phyloP scores from a whole-genome alignment of 2,888 invertebrate genomes.

The Chouioia cunea region DNA sequence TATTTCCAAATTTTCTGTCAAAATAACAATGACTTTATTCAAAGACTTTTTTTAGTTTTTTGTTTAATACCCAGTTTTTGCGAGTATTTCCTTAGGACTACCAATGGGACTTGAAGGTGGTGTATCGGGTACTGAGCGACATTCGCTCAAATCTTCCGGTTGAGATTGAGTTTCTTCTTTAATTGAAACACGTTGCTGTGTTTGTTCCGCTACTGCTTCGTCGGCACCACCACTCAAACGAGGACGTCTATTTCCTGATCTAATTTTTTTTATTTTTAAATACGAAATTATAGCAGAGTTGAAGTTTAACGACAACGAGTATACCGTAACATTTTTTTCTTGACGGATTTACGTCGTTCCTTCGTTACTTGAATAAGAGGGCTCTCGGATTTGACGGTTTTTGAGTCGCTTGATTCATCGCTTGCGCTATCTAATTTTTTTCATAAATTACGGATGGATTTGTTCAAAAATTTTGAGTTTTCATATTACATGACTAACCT shows the following conservation, averaged over 20 bases:
- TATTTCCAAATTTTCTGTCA: not conserved
- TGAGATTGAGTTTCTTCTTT: too few relatives aligned
- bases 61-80: too few relatives aligned
- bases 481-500: constrained; percentile 10
- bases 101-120: not conserved
- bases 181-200: not conserved
- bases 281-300: not conserved
- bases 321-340: constrained; percentile 17
- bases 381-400: not conserved
- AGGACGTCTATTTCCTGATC: not conserved
- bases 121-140: constrained; percentile 19
- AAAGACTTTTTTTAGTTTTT: too few relatives aligned
- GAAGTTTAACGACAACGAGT: not conserved
- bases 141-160: too few relatives aligned
- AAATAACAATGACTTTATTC: not conserved
- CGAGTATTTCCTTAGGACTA: too few relatives aligned
- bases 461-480: not conserved
- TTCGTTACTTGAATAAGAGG: not conserved
- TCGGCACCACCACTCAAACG: constrained; percentile 41
- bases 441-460: not conserved
- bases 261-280: not conserved
- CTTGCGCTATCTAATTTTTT: constrained; percentile 1
- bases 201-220: not conserved
- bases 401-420: constrained; percentile 6
- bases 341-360: constrained; percentile 4